These are phyloP conservation scores for Zelleria hepariella DNA, from an alignment of 2,888 invertebrate genomes.

Conservation along the genomic window DNA sequence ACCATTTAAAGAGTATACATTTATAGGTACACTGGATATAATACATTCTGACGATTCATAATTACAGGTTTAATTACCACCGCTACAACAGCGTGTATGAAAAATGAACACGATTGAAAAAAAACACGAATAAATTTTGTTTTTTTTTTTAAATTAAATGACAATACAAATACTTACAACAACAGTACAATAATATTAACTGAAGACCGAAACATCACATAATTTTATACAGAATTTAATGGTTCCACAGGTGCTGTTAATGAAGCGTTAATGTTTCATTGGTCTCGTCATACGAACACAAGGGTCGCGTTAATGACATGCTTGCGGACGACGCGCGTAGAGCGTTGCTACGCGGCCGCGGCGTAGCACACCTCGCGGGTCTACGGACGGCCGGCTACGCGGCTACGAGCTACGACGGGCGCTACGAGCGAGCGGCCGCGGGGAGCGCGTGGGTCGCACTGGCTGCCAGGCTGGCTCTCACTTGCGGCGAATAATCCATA, in stretches of 20 bases:
- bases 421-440: slow-evolving; percentile 28
- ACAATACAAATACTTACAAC: slow-evolving; percentile 26
- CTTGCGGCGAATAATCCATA: slow-evolving; percentile 66
- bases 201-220: slow-evolving; percentile 26
- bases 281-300: slow-evolving; percentile 45
- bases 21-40: background rate
- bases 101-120: too few relatives aligned
- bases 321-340: slow-evolving; percentile 19
- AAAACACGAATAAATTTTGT: too few relatives aligned
- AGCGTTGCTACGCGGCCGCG: background rate
- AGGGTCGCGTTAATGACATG: slow-evolving; percentile 44
- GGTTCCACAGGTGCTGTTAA: slow-evolving; percentile 49
- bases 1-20: background rate
- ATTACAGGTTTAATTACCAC: too few relatives aligned
- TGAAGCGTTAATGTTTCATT: slow-evolving; percentile 46
- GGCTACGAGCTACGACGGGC: slow-evolving; percentile 23
- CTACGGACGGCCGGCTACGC: background rate
- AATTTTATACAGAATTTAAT: slow-evolving; percentile 36
- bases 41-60: background rate
- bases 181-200: slow-evolving; percentile 23
- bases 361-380: background rate
- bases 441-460: slow-evolving; percentile 58
- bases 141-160: background rate
- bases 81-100: too few relatives aligned
- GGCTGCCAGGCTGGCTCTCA: slow-evolving; percentile 47